Base-by-base conservation (phyloP, 1,140 invertebrate species). In the Diorhabda carinulata region DNA sequence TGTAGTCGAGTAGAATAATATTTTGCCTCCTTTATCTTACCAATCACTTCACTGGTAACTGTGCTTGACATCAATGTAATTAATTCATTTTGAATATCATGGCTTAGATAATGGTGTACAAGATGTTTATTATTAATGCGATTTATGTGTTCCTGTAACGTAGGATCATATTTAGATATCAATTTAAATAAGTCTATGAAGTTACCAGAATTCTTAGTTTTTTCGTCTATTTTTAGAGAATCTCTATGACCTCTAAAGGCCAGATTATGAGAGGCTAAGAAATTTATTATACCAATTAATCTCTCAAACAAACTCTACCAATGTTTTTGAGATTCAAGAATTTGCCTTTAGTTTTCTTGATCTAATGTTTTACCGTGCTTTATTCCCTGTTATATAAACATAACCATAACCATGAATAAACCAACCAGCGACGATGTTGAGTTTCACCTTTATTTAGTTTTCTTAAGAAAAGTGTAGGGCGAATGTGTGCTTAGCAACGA, bases 221-320 rank as follows among this genome's bases (percentile, higher is more conserved):
- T 69, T 59, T 57, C 70, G 64, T 70, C 68, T 75, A 66, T 74
- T 69, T 70, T 70, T 4, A 67, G 4, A 62, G 61, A 56, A 58
- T 61, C 68, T 64, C 57, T 43, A 44, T 70, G 72, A 70, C 63
- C 67, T 71, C 66, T 73, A 70, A 76, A 71, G 70, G 74, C 70
- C 6, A 77, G 63, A 74, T 77, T 78, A 72, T 76, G 71, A 73
- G 75, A 77, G 61, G 77, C 74, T 69, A 77, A 78, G 57, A 73
- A 76, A 52, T 75, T 76, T 61, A 77, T 75, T 25, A 77, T 78
- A 65, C 74, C 76, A 64, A 52, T 52, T 52, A 52, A 9, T 52
- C 25, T 25, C 25, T 25, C 25, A 25, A 25, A 25, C 25, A 25
- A 25, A 25, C 25, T 25, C 25, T 25, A 75, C 67, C 71, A 76